Conservation (phyloP, 2,113 vertebrate genomes). For the Anolis sagrei region DNA sequence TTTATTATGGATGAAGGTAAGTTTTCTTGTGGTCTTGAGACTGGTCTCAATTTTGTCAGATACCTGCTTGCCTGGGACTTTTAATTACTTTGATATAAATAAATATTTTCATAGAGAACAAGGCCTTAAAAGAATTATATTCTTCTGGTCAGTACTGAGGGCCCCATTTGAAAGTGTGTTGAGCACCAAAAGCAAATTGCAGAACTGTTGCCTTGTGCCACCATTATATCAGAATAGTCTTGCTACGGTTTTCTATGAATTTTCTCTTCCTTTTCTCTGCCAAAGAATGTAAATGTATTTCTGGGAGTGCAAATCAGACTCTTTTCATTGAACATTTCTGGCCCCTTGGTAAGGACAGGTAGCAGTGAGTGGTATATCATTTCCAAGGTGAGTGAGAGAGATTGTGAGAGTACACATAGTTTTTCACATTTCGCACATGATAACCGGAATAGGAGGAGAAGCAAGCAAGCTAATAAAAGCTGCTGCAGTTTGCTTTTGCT, state of each 20-base stretch:
- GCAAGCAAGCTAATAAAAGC: no score
- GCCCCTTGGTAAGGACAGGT: background rate
- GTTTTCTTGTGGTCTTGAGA: background rate
- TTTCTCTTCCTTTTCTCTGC: constrained; percentile 2
- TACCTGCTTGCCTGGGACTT: background rate
- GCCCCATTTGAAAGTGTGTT: rapidly evolving
- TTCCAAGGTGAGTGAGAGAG: no score
- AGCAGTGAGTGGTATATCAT: background rate
- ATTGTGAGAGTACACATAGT: background rate
- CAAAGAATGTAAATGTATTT: background rate
- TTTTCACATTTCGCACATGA: no score
- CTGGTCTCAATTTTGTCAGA: background rate
- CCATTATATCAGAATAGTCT: constrained; percentile 11
- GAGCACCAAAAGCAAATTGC: constrained; percentile 4
- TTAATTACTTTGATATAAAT: background rate
- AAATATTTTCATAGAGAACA: background rate
- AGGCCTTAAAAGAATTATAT: background rate
- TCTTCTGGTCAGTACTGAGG: background rate
- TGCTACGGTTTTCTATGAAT: constrained; percentile 26
- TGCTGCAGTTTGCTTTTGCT: no score
- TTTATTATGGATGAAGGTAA: no score
- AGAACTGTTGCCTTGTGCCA: background rate
- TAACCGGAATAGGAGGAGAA: background rate
- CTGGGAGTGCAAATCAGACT: background rate
- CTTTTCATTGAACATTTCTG: background rate